A percentile compares a stretch with the other conserved stretches of the same genome.
phyloP scores from a whole-genome alignment of 2,888 invertebrate species.

The Cactoblastis cactorum region DNA sequence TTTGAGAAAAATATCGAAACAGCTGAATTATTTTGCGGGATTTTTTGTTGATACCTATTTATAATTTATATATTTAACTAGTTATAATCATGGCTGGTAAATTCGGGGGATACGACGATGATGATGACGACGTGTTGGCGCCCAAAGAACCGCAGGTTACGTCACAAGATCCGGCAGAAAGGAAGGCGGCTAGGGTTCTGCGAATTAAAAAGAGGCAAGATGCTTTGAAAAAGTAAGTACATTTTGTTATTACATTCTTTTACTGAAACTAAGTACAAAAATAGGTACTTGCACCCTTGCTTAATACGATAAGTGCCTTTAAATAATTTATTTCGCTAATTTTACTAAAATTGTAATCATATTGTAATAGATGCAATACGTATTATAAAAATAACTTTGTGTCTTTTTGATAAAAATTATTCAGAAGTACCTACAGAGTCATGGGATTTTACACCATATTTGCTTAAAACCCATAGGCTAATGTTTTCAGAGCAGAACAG shows the following conservation, averaged over 20 bases:
- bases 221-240: constrained; percentile 74
- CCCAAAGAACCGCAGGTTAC: constrained; percentile 79
- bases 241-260: background rate
- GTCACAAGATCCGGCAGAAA: constrained; percentile 82
- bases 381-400: too few species aligned
- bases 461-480: background rate
- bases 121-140: constrained; percentile 65
- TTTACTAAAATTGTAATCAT: too few species aligned
- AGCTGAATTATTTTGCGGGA: constrained; percentile 30
- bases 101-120: constrained; percentile 46
- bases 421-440: too few species aligned
- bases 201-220: constrained; percentile 83
- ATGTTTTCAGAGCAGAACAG: constrained; percentile 53
- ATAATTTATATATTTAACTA: too few species aligned
- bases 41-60: constrained; percentile 6
- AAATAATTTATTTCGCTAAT: too few species aligned
- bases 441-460: background rate
- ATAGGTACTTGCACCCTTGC: too few species aligned
- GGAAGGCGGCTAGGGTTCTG: constrained; percentile 84
- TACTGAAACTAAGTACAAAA: background rate
- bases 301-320: too few species aligned
- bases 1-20: background rate
- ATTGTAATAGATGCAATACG: too few species aligned
- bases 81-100: constrained; percentile 40
- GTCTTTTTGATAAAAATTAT: too few species aligned